Percentiles rank a stretch among this genome's conserved stretches.
Conservation (phyloP, 1,140 invertebrate species). For the Lerema accius region DNA sequence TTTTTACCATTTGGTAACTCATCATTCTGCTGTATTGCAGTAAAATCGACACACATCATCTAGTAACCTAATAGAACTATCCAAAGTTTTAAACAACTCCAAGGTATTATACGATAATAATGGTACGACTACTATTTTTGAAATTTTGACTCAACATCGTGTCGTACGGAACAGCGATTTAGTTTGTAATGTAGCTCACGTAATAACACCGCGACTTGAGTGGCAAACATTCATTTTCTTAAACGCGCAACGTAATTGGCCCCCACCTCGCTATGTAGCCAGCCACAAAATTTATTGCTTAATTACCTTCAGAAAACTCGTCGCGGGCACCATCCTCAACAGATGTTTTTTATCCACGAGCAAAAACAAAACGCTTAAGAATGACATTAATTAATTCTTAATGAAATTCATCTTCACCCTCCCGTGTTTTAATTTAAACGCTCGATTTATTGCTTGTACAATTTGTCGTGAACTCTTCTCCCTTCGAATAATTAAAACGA, state of each 20-base stretch:
- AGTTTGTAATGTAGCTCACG: slow-evolving; percentile 36
- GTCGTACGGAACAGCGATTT: slow-evolving; percentile 7
- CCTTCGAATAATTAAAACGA: slow-evolving; percentile 73
- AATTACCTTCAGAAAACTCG: slow-evolving; percentile 81
- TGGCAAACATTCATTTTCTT: slow-evolving; percentile 76
- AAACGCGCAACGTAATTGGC: slow-evolving; percentile 74
- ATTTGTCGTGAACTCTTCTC: slow-evolving; percentile 72
- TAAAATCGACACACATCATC: no score
- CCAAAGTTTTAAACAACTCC: no score
- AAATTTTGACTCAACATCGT: no score
- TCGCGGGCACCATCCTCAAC: slow-evolving; percentile 67
- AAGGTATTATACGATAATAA: no score
- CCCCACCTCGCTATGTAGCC: slow-evolving; percentile 76
- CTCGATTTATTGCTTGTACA: slow-evolving; percentile 79
- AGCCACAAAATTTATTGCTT: slow-evolving; percentile 81
- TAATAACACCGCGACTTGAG: slow-evolving; percentile 56
- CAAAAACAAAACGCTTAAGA: slow-evolving; percentile 82
- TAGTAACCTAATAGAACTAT: no score
- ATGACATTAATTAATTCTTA: slow-evolving; percentile 83
- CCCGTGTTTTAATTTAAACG: slow-evolving; percentile 78
- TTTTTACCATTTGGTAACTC: no score
- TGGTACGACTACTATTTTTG: no score
- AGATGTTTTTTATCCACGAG: slow-evolving; percentile 80
- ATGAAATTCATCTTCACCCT: slow-evolving; percentile 83
- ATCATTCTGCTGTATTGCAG: no score